Evolutionary conservation across 2,113 vertebrate genomes (phyloP).

Genomic region (Microcebus tavaratra): DNA sequence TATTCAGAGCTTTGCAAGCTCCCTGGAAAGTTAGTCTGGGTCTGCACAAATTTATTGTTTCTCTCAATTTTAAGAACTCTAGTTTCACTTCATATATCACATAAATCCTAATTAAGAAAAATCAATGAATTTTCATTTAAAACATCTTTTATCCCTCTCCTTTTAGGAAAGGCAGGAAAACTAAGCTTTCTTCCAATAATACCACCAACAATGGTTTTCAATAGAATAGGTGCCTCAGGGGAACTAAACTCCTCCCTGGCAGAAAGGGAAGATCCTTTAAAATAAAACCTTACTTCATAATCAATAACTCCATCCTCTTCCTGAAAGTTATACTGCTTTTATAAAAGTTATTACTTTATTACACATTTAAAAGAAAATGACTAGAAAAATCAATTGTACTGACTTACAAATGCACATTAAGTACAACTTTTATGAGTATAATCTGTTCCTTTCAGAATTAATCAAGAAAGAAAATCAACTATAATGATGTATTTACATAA

Average conservation of each 20-base stretch:
- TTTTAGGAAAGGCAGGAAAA: conserved; percentile 27
- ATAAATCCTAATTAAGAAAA: neutral
- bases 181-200: neutral
- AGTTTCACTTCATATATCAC: neutral
- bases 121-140: neutral
- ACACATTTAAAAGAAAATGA: neutral
- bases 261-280: conserved; percentile 51
- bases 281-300: conserved; percentile 71
- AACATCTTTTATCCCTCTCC: neutral
- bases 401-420: neutral
- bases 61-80: neutral
- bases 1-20: neutral
- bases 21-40: neutral
- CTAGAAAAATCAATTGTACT: neutral
- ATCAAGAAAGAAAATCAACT: conserved; percentile 35
- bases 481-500: conserved; percentile 3
- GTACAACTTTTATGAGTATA: neutral
- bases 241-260: conserved; percentile 38
- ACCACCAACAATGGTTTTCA: neutral
- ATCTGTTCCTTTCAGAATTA: neutral
- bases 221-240: neutral
- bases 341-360: neutral
- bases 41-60: neutral
- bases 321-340: neutral
- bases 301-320: neutral